These are phyloP conservation scores for Ashinkailepas kermadecensis DNA, from an alignment of 2,888 invertebrate genomes.

Conservation along the genomic window DNA sequence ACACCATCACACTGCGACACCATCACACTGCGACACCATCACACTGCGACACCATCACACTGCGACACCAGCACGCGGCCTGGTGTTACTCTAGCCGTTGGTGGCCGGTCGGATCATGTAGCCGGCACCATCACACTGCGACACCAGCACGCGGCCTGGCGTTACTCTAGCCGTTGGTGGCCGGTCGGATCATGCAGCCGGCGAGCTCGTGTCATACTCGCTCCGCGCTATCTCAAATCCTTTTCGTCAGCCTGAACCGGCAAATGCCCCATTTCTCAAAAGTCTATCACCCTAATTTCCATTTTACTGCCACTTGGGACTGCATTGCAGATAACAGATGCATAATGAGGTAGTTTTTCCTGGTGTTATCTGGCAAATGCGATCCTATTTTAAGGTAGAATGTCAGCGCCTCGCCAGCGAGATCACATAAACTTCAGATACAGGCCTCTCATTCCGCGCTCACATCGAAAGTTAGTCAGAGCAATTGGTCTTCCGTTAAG, in stretches of 20 bases:
- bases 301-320: background rate
- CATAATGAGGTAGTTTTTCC: conserved; percentile 2
- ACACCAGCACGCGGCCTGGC: too few species aligned
- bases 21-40: too few species aligned
- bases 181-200: background rate
- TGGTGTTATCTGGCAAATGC: background rate
- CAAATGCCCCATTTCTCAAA: conserved; percentile 1
- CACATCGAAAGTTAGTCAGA: background rate
- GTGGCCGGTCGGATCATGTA: background rate
- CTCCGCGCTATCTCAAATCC: background rate
- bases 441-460: background rate
- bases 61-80: too few species aligned
- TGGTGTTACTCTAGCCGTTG: background rate
- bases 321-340: background rate
- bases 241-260: background rate
- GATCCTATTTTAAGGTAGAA: conserved; percentile 3
- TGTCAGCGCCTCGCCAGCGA: background rate
- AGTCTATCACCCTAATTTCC: conserved; percentile 13
- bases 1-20: too few species aligned
- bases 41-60: too few species aligned
- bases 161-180: background rate
- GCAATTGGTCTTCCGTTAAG: background rate
- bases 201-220: background rate
- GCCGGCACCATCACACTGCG: background rate
- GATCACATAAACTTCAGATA: background rate